Base-by-base conservation (phyloP, 2,113 vertebrate species). In the Orientallactaga bullata region DNA sequence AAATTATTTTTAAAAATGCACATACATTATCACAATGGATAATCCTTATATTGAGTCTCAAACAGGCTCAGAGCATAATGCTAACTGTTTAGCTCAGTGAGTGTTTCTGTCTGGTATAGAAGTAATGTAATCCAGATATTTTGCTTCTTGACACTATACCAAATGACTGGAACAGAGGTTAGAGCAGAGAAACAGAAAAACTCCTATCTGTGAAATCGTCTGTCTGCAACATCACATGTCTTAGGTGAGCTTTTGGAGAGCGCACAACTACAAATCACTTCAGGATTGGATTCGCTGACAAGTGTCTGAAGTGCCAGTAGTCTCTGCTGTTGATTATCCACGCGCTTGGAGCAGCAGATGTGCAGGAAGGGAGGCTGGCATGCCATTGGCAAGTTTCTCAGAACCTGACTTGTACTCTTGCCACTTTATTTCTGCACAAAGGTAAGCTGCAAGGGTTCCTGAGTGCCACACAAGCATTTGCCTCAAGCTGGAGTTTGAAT, bases 291-390 rank as follows among this genome's bases (percentile, higher is more conserved):
- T 82, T 91, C 15, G 0, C 69, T 65, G 63, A 82, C 85, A 88
- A 96, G 74, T 79, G 60, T 51, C 78, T 94, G 37, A 95, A 93
- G 92, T 83, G 61, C 55, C 74, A 51, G 30, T 51, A 60, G 65
- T 94, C 92, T 92, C 16, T 61, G 66, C 37, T 79, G 66, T 58
- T 96, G 94, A 97, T 93, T 83, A 94, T 77, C 89, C 85, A 55
- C 73, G 35, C n/a, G 81, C 88, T 97, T 90, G 89, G 87, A 92
- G 88, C 65, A 90, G 71, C 97, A 97, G 95, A 86, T 94, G 95
- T 93, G 74, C 94, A 95, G 85, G 88, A 96, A 94, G 85, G 47
- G 83, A 87, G 76, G 65, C 61, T 97, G 88, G 95, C 90, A 26
- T 51, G 73, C 92, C 61, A 42, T 39, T 76, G 85, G 87, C 88